Conservation (phyloP, 2,113 vertebrate genomes). For the Sciurus niger region DNA sequence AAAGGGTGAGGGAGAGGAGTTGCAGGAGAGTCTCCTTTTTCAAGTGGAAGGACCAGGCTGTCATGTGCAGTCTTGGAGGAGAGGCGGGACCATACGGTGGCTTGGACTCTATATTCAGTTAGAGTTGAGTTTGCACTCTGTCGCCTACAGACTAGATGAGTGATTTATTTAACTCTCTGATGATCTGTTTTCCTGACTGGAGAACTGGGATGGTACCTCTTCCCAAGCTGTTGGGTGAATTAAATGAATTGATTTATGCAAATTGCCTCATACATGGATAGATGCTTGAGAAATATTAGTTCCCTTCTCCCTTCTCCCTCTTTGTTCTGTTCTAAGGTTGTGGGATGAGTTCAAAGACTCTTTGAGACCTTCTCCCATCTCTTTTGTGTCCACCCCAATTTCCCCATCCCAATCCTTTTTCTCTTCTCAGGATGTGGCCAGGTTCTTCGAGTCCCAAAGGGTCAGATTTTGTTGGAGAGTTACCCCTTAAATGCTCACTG, state of each 20-base stretch:
- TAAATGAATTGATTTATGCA: neutral
- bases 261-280: neutral
- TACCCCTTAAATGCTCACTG: slow-evolving; percentile 97
- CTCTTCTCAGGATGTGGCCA: slow-evolving; percentile 93
- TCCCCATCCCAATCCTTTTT: slow-evolving; percentile 48
- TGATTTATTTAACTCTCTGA: slow-evolving; percentile 6
- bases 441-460: slow-evolving; percentile 92
- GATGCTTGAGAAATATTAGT: neutral
- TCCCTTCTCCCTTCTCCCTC: neutral
- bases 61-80: neutral
- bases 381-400: neutral
- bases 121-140: neutral
- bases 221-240: neutral
- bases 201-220: neutral
- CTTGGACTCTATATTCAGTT: neutral
- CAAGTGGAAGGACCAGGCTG: neutral
- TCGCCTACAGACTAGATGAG: neutral
- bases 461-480: slow-evolving; percentile 96
- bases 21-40: neutral
- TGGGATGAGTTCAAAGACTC: neutral
- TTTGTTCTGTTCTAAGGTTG: neutral
- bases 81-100: neutral
- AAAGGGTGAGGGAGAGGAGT: rapidly evolving
- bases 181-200: neutral
- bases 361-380: neutral